Evolutionary conservation across 2,113 vertebrate species (phyloP), one percentile per base, ranked within the genome.

Genomic region (Lagopus leucura): DNA sequence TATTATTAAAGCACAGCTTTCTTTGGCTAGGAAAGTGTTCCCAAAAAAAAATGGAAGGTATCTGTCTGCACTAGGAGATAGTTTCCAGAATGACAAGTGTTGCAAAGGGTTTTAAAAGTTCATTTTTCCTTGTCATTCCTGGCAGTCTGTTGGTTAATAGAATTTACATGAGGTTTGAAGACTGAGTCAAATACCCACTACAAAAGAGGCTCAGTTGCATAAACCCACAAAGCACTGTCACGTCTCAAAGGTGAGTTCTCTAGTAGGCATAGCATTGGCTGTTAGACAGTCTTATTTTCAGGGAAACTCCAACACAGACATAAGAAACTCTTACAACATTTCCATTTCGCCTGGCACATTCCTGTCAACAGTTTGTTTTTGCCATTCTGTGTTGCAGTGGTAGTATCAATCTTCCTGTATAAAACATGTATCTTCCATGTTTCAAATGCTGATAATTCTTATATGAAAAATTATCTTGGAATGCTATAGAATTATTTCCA

Each of bases 361-460:
- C 80, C 58, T 95, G 48, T 86, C 47, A 74, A 71, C 13, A 38
- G 40, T 7, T 34, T 7, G 76, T 61, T 73, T 8, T 19, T 5
- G 16, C 12, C 12, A 36, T 86, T 87, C 72, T 66, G 28, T 50
- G 45, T 89, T 88, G 73, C 82, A 88, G 90, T 71, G 47, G 47
- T 8, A 71, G 5, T 11, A 94, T 86, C 55, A 89, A 90, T 83
- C 78, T 93, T 74, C 67, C 55, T 77, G 87, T 82, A 88, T 55
- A 82, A 92, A 94, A 47, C 22, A 52, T 34, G 32, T 8, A 72
- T 58, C 47, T 81, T 81, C 71, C 4, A 11, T 11, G 40, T 85
- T 92, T 89, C 80, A 92, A 76, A 90, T 43, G 45, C 27, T 54
- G 50, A 27, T 87, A 85, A 92, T 89, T 92, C 52, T 76, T 69